Conservation (phyloP, 2,888 invertebrate species). For the Ochropleura leucogaster region DNA sequence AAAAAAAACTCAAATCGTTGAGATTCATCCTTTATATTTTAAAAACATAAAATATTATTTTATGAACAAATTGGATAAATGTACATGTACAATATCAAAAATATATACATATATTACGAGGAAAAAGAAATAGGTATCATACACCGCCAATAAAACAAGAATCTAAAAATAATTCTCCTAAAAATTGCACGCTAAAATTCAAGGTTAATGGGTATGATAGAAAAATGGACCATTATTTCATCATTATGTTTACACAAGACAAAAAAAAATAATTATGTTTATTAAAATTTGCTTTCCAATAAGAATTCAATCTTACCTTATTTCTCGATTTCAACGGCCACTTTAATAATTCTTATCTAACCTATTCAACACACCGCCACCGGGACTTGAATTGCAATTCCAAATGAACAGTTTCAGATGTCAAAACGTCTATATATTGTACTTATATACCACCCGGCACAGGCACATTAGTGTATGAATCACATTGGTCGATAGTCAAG, state of each 20-base stretch:
- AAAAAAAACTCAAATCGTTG: not conserved
- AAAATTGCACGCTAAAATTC: conserved; percentile 67
- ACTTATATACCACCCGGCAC: conserved; percentile 49
- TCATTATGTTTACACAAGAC: conserved; percentile 43
- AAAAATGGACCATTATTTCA: conserved; percentile 64
- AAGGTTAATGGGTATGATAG: conserved; percentile 67
- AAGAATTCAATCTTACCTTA: conserved; percentile 58
- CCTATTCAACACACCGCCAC: conserved; percentile 61
- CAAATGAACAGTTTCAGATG: conserved; percentile 65
- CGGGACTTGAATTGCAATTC: conserved; percentile 54
- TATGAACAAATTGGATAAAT: not conserved
- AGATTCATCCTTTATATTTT: not conserved
- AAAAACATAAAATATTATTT: not conserved
- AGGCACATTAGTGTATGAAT: conserved; percentile 47
- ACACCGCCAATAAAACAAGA: not conserved
- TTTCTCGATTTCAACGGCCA: conserved; percentile 54
- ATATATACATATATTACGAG: not conserved
- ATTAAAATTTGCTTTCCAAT: conserved; percentile 18
- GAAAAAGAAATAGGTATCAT: not conserved
- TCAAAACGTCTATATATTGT: conserved; percentile 60
- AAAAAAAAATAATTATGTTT: not conserved
- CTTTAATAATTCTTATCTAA: conserved; percentile 57
- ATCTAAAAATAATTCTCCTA: conserved; percentile 52
- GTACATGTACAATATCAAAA: not conserved
- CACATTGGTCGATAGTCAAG: conserved; percentile 39